Evolutionary conservation across 1,140 invertebrate genomes (phyloP), one percentile per base, ranked within the genome.

Genomic region (Lithobius niger): DNA sequence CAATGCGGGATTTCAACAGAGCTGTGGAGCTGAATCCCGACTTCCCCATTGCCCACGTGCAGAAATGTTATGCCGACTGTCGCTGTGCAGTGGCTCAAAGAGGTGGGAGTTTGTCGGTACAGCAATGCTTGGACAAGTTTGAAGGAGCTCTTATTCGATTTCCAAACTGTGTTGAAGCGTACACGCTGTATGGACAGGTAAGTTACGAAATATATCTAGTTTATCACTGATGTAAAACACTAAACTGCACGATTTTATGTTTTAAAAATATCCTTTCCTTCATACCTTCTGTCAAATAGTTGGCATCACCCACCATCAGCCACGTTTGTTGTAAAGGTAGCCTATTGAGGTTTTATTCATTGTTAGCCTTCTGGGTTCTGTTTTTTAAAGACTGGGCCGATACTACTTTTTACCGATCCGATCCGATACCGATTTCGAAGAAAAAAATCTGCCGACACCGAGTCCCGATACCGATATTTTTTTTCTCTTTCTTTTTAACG

Each of bases 31-130:
- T 91, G 10, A 88, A 88, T 65, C 85, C 88, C 13, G 68, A 84
- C 55, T 90, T 87, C 68, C 80, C 84, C 10, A 82, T 91, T 62
- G 84, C 87, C 18, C 81, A 79, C 65, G 85, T 90, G 42, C 91
- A 96, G 67, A 92, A 90, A 66, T 83, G 82, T 63, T 92, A 88
- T 67, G 79, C 84, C 26, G 81, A 89, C 65, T 93, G 87, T 66
- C 78, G 84, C 64, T 76, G 80, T 65, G 79, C 79, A 2, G 65
- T n/a, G n/a, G n/a, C n/a, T n/a, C 74, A 26, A 57, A 70, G 19
- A 66, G 67, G 1, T 70, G 78, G 69, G 75, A 82, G 67, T 66
- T 76, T 59, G 65, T 62, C 63, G 68, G 76, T 64, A 54, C 74
- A 76, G 62, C 65, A 74, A 61, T 79, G 80, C 0, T 75, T 87